Base-by-base conservation (phyloP, 2,797 vertebrate species). In the Sebastes miniatus region DNA sequence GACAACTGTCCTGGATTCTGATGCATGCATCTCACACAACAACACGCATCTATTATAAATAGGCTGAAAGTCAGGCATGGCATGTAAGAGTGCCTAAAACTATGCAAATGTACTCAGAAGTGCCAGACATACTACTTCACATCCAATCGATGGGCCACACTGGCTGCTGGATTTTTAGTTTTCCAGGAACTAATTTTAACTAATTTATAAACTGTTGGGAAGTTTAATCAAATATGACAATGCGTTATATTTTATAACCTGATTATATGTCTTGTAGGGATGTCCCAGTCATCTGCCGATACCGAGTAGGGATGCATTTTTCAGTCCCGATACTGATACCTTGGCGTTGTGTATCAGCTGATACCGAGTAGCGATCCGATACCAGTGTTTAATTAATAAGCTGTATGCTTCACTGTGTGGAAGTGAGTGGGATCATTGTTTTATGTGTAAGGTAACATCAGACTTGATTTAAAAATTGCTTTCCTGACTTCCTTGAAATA, bases 1-100 rank as follows among this genome's bases (percentile, higher is more conserved):
- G 92, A 94, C 93, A 93, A 92, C 93, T 95, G 93, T 87, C 93
- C 94, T 91, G 91, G 91, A 92, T 94, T 93, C 85, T 64, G 79
- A 89, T 89, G 83, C 73, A 43, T 65, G 85, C 77, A 77, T 80
- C 81, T 84, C 84, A 81, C 72, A 80, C 79, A 92, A 85, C 74
- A 89, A 88, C 89, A 88, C 85, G 77, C 77, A 92, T 94, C 62
- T 78, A 92, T 93, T 84, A 93, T 92, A 86, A 89, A 93, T 89
- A 84, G 72, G 81, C 57, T 86, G 73, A 27, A 91, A 90, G 82
- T 85, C 76, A 88, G 76, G 87, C 76, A n/a, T 75, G 25, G 80
- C 71, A 72, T 66, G 59, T 73, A 47, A 83, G 73, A 70, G 63
- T 74, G 65, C 69, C 47, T 73, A 13, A 78, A 81, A 73, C 34